Evolutionary conservation across 2,113 vertebrate genomes (phyloP).

Genomic region (Gambusia affinis): DNA sequence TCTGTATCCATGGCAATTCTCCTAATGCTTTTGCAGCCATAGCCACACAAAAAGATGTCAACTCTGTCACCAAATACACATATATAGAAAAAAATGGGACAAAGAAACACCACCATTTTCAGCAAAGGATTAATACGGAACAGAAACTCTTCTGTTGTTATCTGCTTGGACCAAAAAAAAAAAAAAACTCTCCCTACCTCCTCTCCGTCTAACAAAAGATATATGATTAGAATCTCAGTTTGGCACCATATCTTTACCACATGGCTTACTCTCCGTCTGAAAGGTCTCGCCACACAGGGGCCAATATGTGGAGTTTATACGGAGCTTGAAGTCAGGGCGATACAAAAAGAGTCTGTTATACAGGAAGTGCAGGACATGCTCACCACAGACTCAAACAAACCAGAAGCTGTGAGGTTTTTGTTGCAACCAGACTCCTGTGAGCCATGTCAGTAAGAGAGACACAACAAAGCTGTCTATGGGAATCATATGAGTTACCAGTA

Average conservation of each 20-base stretch:
- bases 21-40: constrained; percentile 43
- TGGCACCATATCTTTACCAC: constrained; percentile 60
- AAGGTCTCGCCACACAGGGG: constrained; percentile 58
- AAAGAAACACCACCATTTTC: constrained; percentile 52
- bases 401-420: constrained; percentile 30
- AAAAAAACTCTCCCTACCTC: constrained; percentile 30
- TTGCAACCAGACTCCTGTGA: constrained; percentile 11
- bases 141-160: constrained; percentile 66
- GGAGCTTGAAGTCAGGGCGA: constrained; percentile 45
- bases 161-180: constrained; percentile 48
- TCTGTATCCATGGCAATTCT: constrained; percentile 68
- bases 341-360: constrained; percentile 35
- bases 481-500: constrained; percentile 51
- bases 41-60: constrained; percentile 59
- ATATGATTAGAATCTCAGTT: constrained; percentile 70
- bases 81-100: constrained; percentile 6
- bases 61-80: constrained; percentile 63
- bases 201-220: constrained; percentile 64
- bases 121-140: constrained; percentile 54
- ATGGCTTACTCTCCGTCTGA: constrained; percentile 58
- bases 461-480: constrained; percentile 31
- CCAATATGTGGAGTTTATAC: constrained; percentile 71
- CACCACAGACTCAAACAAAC: constrained; percentile 20
- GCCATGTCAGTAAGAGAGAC: constrained; percentile 1
- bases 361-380: constrained; percentile 30